Conservation (phyloP, 2,888 invertebrate genomes). For the Mythimna loreyi region DNA sequence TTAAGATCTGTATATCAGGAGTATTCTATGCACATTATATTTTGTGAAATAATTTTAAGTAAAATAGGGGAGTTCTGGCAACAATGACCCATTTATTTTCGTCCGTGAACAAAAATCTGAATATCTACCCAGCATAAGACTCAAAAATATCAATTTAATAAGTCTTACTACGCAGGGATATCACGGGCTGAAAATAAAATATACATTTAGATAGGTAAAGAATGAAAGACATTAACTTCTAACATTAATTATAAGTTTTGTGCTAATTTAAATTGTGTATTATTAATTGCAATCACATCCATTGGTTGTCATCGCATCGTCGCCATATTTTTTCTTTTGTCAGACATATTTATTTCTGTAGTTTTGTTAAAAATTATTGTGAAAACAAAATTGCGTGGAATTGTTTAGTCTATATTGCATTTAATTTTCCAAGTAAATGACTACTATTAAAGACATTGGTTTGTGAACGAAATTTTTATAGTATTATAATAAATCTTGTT, state of each 20-base stretch:
- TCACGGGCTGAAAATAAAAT: conserved; percentile 21
- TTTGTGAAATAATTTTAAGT: conserved; percentile 35
- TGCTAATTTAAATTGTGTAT: conserved; percentile 54
- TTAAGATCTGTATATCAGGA: conserved; percentile 69
- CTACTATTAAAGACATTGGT: conserved; percentile 59
- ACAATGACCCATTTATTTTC: background rate
- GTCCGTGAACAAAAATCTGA: background rate
- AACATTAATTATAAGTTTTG: conserved; percentile 65
- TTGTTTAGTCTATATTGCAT: conserved; percentile 63
- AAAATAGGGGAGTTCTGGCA: background rate
- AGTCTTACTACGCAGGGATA: background rate
- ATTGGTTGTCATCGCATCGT: conserved; percentile 26
- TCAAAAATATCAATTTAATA: background rate
- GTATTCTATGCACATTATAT: conserved; percentile 53
- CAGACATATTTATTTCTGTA: conserved; percentile 40
- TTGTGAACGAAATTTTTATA: conserved; percentile 59
- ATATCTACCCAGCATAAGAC: background rate
- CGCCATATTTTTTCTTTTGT: conserved; percentile 18
- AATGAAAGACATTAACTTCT: conserved; percentile 83
- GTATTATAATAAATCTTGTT: conserved; percentile 55
- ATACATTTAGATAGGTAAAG: conserved; percentile 38
- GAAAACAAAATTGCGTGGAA: conserved; percentile 45
- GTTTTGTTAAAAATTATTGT: conserved; percentile 26
- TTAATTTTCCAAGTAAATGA: conserved; percentile 59
- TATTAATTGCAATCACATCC: conserved; percentile 42